Percentiles rank a stretch among this genome's conserved stretches.
Evolutionary conservation across 1,140 invertebrate species (phyloP).

Genomic region (Drosophila simulans): DNA sequence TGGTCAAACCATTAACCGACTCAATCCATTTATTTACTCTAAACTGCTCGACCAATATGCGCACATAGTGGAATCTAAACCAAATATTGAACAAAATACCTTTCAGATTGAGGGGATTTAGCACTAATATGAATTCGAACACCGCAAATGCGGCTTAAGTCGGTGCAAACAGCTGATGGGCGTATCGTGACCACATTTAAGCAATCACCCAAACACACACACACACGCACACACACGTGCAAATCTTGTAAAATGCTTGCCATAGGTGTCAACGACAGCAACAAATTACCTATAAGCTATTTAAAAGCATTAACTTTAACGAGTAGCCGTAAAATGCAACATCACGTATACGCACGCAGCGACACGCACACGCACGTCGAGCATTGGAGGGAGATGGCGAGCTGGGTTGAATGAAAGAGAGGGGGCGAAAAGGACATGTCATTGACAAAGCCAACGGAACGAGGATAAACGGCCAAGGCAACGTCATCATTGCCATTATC

Average conservation of each 20-base stretch:
- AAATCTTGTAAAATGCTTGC: constrained; percentile 63
- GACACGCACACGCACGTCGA: neutral
- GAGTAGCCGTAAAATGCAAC: constrained; percentile 70
- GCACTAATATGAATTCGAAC: constrained; percentile 13
- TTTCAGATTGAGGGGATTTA: neutral
- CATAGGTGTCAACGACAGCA: constrained; percentile 62
- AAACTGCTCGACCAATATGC: neutral
- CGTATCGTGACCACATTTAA: constrained; percentile 50
- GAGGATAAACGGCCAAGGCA: constrained; percentile 39
- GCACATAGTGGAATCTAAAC: neutral
- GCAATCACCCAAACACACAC: constrained; percentile 16
- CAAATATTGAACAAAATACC: neutral
- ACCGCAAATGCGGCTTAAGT: constrained; percentile 10
- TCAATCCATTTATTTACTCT: neutral
- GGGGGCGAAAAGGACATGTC: constrained; percentile 46
- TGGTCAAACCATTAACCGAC: too few relatives aligned
- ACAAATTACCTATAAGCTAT: constrained; percentile 64
- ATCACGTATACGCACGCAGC: constrained; percentile 54
- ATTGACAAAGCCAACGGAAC: constrained; percentile 43
- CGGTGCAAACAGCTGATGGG: constrained; percentile 65
- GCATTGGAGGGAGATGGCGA: neutral
- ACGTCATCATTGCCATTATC: constrained; percentile 45
- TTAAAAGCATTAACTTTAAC: constrained; percentile 65
- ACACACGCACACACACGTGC: constrained; percentile 17
- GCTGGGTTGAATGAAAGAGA: constrained; percentile 6